Conservation (phyloP, 2,113 vertebrate genomes). For the Guaruba guarouba region DNA sequence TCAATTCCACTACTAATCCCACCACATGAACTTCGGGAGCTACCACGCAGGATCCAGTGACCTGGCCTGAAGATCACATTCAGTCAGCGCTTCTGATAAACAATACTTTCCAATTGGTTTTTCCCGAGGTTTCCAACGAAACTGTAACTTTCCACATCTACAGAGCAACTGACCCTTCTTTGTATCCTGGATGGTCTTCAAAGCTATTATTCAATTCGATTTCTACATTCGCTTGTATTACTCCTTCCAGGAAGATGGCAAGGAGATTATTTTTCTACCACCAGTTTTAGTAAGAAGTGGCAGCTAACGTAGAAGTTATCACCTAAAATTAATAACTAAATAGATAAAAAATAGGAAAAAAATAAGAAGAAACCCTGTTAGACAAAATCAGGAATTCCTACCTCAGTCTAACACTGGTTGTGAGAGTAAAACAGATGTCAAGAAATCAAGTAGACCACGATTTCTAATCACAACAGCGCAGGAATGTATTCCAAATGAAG, state of each 20-base stretch:
- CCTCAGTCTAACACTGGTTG: neutral
- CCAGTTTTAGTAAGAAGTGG: neutral
- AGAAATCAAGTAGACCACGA: neutral
- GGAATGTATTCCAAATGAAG: neutral
- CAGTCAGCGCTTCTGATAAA: slow-evolving; percentile 12
- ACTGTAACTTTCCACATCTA: slow-evolving; percentile 38
- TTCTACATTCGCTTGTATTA: neutral
- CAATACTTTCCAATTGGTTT: neutral
- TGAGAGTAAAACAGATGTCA: neutral
- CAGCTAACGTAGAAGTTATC: neutral
- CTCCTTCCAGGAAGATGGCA: neutral
- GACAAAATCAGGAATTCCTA: neutral
- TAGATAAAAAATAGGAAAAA: neutral
- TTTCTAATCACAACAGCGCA: neutral
- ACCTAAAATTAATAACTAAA: neutral
- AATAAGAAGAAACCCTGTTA: neutral
- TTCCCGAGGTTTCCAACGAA: slow-evolving; percentile 29
- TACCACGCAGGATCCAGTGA: neutral
- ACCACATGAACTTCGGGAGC: neutral
- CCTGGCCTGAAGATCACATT: slow-evolving; percentile 1
- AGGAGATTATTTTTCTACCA: neutral
- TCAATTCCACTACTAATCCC: neutral
- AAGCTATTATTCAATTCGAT: neutral
- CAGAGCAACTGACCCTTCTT: slow-evolving; percentile 13
- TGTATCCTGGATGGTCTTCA: slow-evolving; percentile 14